phyloP scores from a whole-genome alignment of 30 jellyfish, hydroid and myxozoan genomes.

The Turritopsis dohrnii region DNA sequence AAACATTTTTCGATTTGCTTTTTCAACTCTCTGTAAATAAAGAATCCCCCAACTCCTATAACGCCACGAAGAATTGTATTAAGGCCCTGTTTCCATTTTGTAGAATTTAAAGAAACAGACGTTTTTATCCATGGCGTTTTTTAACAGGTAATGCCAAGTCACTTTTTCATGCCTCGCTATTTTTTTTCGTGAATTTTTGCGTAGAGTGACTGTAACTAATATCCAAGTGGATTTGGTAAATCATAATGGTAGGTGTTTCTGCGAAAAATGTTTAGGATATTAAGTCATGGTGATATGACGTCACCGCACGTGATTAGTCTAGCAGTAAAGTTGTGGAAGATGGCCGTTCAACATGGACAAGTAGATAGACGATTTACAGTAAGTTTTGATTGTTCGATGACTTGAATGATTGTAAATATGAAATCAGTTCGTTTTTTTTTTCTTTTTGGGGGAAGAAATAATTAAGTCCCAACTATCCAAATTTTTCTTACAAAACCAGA shows the following conservation, averaged over 20 bases:
- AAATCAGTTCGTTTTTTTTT: too few relatives aligned
- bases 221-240: background rate
- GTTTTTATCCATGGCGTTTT: conserved; percentile 41
- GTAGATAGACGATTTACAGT: conserved; percentile 53
- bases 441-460: too few relatives aligned
- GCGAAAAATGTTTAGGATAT: conserved; percentile 8
- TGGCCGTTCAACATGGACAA: conserved; percentile 43
- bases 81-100: background rate
- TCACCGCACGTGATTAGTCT: conserved; percentile 47
- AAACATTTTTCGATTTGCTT: too few relatives aligned
- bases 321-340: conserved; percentile 53
- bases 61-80: too few relatives aligned
- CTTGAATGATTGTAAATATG: background rate
- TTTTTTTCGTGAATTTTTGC: background rate
- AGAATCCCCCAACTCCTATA: too few relatives aligned
- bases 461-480: too few relatives aligned
- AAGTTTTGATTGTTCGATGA: background rate
- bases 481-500: too few relatives aligned
- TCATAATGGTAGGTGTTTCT: too few relatives aligned
- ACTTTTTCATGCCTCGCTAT: too few relatives aligned
- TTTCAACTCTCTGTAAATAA: too few relatives aligned
- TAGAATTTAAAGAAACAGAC: conserved; percentile 65
- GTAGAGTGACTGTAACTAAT: background rate
- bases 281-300: conserved; percentile 48
- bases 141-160: conserved; percentile 49